phyloP scores from a whole-genome alignment of 2,113 vertebrate species.

The Chlamydotis undulata region DNA sequence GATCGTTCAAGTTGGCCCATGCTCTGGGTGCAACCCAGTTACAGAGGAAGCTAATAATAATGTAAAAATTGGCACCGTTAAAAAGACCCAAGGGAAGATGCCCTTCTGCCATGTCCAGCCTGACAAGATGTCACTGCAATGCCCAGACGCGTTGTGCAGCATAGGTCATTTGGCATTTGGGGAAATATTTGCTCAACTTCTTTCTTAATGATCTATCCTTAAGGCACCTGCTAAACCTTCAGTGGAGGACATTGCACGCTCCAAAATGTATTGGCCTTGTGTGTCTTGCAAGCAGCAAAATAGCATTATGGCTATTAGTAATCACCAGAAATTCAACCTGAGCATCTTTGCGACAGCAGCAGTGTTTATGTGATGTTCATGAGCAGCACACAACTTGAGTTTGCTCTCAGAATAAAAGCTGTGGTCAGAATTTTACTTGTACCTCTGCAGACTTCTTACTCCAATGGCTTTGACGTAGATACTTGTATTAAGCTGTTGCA shows the following conservation, averaged over 20 bases:
- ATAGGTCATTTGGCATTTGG: neutral
- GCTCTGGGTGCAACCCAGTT: neutral
- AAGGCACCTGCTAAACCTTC: neutral
- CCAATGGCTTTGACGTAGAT: neutral
- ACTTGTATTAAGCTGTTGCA: neutral
- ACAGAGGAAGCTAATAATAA: neutral
- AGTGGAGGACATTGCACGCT: neutral
- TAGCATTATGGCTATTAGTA: neutral
- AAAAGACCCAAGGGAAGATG: neutral
- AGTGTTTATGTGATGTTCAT: neutral
- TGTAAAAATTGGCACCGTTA: neutral
- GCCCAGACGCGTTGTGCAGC: neutral
- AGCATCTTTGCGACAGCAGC: neutral
- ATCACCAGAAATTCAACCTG: neutral
- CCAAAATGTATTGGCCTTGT: neutral
- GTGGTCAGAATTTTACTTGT: neutral
- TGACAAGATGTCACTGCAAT: neutral
- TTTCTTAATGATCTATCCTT: neutral
- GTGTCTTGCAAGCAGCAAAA: neutral
- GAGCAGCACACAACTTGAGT: neutral
- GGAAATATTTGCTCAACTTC: neutral
- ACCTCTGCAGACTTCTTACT: neutral
- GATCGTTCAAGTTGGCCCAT: neutral
- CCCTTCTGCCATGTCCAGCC: neutral
- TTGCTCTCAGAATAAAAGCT: neutral